A percentile compares a stretch with the other conserved stretches of the same genome.
Conservation (phyloP, 1,140 invertebrate species). For the Aricia agestis region DNA sequence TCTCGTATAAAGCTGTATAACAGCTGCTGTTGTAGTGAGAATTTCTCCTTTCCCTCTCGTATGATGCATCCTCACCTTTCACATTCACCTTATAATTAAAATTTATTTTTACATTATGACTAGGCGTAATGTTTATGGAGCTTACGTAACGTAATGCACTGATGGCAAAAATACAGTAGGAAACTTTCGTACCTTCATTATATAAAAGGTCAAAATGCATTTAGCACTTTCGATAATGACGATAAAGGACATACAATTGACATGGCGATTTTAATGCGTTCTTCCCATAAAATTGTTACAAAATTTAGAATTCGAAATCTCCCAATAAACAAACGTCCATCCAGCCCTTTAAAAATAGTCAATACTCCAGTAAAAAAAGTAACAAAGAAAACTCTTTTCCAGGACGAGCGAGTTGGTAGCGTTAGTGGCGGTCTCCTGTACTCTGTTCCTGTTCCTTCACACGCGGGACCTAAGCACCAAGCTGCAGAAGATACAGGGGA, state of each 20-base stretch:
- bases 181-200: not conserved
- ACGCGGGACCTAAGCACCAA: constrained; percentile 86
- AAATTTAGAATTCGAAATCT: too few species aligned
- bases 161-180: not conserved
- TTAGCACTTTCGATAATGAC: too few species aligned
- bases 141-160: not conserved
- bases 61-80: not conserved
- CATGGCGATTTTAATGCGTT: too few species aligned
- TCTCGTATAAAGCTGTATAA: constrained; percentile 6
- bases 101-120: not conserved
- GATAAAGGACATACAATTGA: too few species aligned
- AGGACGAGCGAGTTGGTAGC: constrained; percentile 83
- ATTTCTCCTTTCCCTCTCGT: constrained; percentile 11
- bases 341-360: too few species aligned
- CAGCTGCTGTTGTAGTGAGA: not conserved
- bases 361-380: too few species aligned
- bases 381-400: constrained; percentile 29
- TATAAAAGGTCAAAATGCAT: too few species aligned
- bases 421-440: constrained; percentile 85
- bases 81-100: not conserved
- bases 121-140: not conserved
- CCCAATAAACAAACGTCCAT: too few species aligned
- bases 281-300: too few species aligned
- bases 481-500: constrained; percentile 85
- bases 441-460: constrained; percentile 88